Evolutionary conservation across 2,113 vertebrate species (phyloP).

Genomic region (Rutilus rutilus): DNA sequence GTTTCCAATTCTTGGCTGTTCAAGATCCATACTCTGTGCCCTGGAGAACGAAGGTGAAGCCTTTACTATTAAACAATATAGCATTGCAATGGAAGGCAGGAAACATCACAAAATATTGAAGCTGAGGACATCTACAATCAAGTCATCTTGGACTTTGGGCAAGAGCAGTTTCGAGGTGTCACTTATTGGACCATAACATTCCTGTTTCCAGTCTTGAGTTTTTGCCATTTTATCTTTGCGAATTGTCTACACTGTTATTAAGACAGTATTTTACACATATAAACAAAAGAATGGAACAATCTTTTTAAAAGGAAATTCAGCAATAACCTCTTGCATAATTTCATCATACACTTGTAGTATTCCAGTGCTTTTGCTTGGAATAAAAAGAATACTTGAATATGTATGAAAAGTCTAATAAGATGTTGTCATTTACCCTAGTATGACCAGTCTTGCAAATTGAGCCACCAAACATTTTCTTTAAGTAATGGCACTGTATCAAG

Average conservation of each 20-base stretch:
- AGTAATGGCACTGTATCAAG: conserved; percentile 72
- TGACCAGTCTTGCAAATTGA: conserved; percentile 81
- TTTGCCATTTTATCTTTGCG: conserved; percentile 47
- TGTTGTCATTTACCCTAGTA: conserved; percentile 71
- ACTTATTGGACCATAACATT: conserved; percentile 61
- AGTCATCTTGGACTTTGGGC: conserved; percentile 48
- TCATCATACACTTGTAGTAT: conserved; percentile 72
- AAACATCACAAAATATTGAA: conserved; percentile 42
- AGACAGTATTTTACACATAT: conserved; percentile 54
- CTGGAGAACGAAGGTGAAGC: conserved; percentile 44
- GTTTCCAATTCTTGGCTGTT: conserved; percentile 20
- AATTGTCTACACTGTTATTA: conserved; percentile 50
- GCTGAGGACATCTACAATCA: conserved; percentile 35
- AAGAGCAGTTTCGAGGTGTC: conserved; percentile 47
- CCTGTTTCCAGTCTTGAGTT: conserved; percentile 55
- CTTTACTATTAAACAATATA: conserved; percentile 21
- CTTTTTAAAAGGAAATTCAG: conserved; percentile 61
- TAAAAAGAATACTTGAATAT: conserved; percentile 66
- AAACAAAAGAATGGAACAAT: conserved; percentile 57
- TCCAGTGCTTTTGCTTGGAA: conserved; percentile 67
- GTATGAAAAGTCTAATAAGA: conserved; percentile 61
- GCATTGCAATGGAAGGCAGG: not conserved
- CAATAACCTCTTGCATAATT: conserved; percentile 66
- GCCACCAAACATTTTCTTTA: conserved; percentile 79
- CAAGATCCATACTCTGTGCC: conserved; percentile 27